These are phyloP conservation scores for Polydrusus tereticollis DNA, from an alignment of 2,888 invertebrate species.

Conservation along the genomic window DNA sequence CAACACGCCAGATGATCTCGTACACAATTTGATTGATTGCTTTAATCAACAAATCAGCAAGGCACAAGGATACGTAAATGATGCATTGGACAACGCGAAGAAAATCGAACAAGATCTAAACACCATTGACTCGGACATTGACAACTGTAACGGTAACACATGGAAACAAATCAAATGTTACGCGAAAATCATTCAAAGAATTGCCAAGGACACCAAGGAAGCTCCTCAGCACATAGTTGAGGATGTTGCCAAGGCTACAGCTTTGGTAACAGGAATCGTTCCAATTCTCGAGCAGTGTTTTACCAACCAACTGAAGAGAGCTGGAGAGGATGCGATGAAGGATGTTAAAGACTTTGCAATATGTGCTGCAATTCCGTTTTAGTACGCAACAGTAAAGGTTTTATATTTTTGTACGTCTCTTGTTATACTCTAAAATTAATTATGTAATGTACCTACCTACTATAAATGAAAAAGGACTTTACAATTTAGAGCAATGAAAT, in stretches of 20 bases:
- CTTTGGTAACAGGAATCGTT: conserved; percentile 28
- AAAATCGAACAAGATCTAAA: conserved; percentile 35
- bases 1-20: conserved; percentile 29
- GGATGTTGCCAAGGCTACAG: conserved; percentile 36
- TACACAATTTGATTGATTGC: conserved; percentile 29
- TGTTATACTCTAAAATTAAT: too few relatives aligned
- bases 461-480: too few relatives aligned
- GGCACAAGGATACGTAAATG: conserved; percentile 35
- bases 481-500: too few relatives aligned
- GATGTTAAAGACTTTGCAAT: conserved; percentile 41
- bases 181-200: conserved; percentile 34
- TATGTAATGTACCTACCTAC: too few relatives aligned
- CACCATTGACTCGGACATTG: conserved; percentile 36
- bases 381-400: too few relatives aligned
- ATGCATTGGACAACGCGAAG: conserved; percentile 35
- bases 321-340: conserved; percentile 32
- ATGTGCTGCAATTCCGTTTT: conserved; percentile 41
- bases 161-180: conserved; percentile 37
- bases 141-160: conserved; percentile 31
- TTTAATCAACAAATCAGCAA: conserved; percentile 33
- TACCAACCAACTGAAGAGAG: conserved; percentile 23
- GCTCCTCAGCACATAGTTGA: conserved; percentile 36
- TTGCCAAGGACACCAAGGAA: conserved; percentile 28
- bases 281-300: conserved; percentile 37
- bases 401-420: too few relatives aligned